Percentiles rank a stretch among this genome's conserved stretches.
Conservation (phyloP, 2,113 vertebrate species). For the Ariopsis seemanni region DNA sequence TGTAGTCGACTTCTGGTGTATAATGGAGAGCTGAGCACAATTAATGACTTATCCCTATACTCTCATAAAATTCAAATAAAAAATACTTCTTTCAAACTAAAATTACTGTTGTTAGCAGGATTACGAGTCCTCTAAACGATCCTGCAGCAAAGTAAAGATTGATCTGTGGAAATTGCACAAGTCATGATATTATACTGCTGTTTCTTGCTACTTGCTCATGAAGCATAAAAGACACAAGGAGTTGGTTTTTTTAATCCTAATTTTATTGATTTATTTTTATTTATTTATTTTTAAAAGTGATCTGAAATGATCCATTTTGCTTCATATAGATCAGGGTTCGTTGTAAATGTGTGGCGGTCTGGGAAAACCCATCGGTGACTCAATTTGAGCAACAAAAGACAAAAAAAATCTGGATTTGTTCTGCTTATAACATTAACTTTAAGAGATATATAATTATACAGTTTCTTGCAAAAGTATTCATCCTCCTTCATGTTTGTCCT, state of each 20-base stretch:
- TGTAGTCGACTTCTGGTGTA: conserved; percentile 2
- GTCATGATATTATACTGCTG: neutral
- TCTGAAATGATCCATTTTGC: neutral
- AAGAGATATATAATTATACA: no score
- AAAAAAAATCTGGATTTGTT: neutral
- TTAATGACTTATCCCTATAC: neutral
- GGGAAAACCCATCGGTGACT: conserved; percentile 8
- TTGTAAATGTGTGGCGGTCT: neutral
- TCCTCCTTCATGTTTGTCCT: no score
- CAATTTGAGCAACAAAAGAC: neutral
- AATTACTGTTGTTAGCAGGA: conserved; percentile 45
- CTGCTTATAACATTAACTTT: no score
- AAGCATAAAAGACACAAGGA: conserved; percentile 15
- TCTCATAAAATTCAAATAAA: neutral
- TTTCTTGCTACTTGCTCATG: neutral
- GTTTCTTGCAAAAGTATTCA: no score
- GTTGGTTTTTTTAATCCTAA: neutral
- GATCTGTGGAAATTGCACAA: neutral
- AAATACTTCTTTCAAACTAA: neutral
- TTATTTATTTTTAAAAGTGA: neutral
- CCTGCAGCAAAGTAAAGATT: neutral
- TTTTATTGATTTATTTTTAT: neutral
- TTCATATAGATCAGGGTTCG: neutral
- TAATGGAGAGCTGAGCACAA: neutral
- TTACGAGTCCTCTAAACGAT: conserved; percentile 26